Evolutionary conservation across 2,113 vertebrate genomes (phyloP), one percentile per base, ranked within the genome.

Genomic region (Guaruba guarouba): DNA sequence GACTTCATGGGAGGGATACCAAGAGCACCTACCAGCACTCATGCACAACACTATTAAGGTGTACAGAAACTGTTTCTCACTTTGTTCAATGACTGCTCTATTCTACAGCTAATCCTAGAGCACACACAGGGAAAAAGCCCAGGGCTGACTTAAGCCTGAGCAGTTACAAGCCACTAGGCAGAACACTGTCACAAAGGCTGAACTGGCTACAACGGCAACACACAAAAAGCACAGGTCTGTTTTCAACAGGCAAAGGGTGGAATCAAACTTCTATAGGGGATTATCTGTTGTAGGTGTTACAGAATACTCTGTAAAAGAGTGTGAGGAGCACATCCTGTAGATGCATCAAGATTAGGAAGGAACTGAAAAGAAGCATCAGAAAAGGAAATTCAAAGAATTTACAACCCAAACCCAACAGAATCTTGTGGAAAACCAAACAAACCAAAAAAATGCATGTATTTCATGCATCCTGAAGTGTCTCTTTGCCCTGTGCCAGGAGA

Each of bases 181-280:
- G 29, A 64, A 35, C 6, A 4, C 25, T 5, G 1, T 10, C 28
- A 19, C n/a, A 7, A 24, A 33, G 24, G 35, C 51, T 24, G 17
- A 37, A 71, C 12, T 5, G 35, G 20, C 39, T 54, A 5, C 4
- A n/a, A 29, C 24, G 16, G 49, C 44, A 28, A 7, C 1, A 1
- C 1, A 1, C 31, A 8, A n/a, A 55, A 62, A 57, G 15, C 18
- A 15, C 8, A 0, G 8, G 54, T 5, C 41, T 1, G 3, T 20
- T 48, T 44, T 37, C 19, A n/a, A 31, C 4, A 18, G 7, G 20
- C 9, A 57, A 27, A 51, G 52, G 28, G 33, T 41, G 29, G 15
- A 74, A 68, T 4, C 3, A 41, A 19, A 19, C 20, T 51, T 51
- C 19, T 3, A 4, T 4, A 10, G 54, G 19, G 28, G 18, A 11